Percentiles rank a stretch among this genome's conserved stretches.
These are phyloP conservation scores for Gasteruption jaculator DNA, from an alignment of 2,888 invertebrate genomes.

Conservation along the genomic window DNA sequence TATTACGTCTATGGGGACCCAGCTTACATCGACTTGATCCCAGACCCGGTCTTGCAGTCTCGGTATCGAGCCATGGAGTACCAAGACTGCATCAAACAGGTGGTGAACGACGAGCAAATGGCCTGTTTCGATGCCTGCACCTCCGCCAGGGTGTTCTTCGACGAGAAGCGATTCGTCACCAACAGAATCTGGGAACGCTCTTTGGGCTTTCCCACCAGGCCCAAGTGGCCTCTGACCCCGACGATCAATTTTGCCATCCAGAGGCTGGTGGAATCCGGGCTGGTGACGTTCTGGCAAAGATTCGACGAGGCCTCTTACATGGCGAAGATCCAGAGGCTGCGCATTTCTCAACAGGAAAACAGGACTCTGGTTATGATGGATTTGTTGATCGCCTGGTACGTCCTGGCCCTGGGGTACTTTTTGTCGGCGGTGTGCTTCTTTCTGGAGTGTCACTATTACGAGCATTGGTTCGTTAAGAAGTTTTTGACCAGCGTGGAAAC, in stretches of 20 bases:
- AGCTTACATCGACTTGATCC: not conserved
- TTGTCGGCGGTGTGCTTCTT: too few species aligned
- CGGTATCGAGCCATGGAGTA: conserved; percentile 17
- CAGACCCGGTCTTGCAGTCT: conserved; percentile 10
- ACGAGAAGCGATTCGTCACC: conserved; percentile 15
- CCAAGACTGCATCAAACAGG: conserved; percentile 17
- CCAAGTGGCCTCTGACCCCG: conserved; percentile 26
- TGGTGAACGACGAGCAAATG: not conserved
- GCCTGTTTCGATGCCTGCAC: conserved; percentile 24
- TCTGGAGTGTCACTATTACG: too few species aligned
- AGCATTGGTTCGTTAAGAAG: too few species aligned
- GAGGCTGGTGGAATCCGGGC: conserved; percentile 19
- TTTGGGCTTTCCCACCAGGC: conserved; percentile 20
- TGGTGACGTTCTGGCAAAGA: conserved; percentile 22
- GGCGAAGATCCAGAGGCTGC: too few species aligned
- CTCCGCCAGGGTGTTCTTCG: conserved; percentile 9
- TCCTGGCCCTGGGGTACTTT: too few species aligned
- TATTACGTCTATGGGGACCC: conserved; percentile 1
- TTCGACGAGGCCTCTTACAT: too few species aligned
- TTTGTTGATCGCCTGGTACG: too few species aligned
- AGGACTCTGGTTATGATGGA: too few species aligned
- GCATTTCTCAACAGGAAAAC: too few species aligned
- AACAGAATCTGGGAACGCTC: conserved; percentile 9
- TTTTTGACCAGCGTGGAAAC: too few species aligned
- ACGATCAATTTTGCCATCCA: conserved; percentile 19